Base-by-base conservation (phyloP, 2,113 vertebrate genomes). In the Forbesichthys papilliferus region DNA sequence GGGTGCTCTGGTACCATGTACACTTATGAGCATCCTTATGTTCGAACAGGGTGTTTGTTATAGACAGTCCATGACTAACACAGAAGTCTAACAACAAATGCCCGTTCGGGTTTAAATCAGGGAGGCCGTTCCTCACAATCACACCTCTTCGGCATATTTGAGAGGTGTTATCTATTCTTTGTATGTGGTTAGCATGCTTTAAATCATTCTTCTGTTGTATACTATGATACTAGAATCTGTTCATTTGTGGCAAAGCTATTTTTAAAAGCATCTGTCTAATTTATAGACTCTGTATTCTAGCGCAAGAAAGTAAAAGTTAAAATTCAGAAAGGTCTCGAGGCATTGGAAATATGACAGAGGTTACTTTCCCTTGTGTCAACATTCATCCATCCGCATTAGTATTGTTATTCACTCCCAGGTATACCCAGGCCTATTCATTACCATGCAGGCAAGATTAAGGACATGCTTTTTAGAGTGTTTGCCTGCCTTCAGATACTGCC, bases 401-500 rank as follows among this genome's bases (percentile, higher is more conserved):
- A 72, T 73, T 75, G 83, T 82, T 81, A 83, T 84, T 86, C 47
- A 18, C 61, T 66, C 63, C 67, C 71, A 82, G 80, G 67, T 84
- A 85, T 74, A 27, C 27, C 27, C 27, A 3, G 27, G 27, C 77
- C 82, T 79, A 85, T 78, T 90, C 78, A 84, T 88, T 82, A 84
- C 46, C 51, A 54, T 68, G 73, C 65, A 83, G 66, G 51, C 61
- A 3, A 1, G 74, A 83, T 72, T 59, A 47, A 52, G 34, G 69
- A 63, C 70, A 82, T 75, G 70, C 75, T 84, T 83, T 75, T 83
- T 75, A 64, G 63, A 75, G 70, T 52, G 66, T 69, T 63, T 64
- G 69, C 75, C 84, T 85, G 86, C 80, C 83, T 87, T 87, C 86
- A 68, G 83, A 87, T 88, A 91, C 73, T 83, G 85, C 88, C 78